Base-by-base conservation (phyloP, 2,113 vertebrate species). In the Xiphophorus couchianus region DNA sequence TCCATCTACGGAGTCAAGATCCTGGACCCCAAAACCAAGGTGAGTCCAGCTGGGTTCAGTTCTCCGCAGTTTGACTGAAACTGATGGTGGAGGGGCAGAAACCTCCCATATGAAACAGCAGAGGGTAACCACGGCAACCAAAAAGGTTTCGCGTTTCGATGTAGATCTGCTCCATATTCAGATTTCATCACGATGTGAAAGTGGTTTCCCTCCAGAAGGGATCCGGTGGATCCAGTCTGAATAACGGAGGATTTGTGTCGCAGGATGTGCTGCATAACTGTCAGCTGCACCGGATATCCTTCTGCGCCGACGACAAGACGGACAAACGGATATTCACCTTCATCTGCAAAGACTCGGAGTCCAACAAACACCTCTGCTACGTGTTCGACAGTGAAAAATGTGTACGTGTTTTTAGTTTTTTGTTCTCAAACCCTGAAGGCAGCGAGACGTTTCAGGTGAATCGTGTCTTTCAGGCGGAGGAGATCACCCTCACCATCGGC, bases 371-470 rank as follows among this genome's bases (percentile, higher is more conserved):
- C 76, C 96, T 99, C 85, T 99, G 98, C 93, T 99, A 96, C 39
- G 98, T 99, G 76, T 99, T 99, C 93, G 98, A 99, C 95, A 99
- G 98, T 80, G 98, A 99, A 75, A 99, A 99, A 94, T 99, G 97
- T 96, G 98, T 99, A 98, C 96, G 97, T 37, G 37, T 60, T 11
- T 19, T 11, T 11, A 37, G 35, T 0, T 37, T 11, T 37, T 2
- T 37, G 10, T 10, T 37, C 10, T 10, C 10, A 37, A 12, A 37
- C 35, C 9, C 35, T 11, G 35, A 10, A 37, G 35, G 35, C 35
- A 12, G 35, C 2, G 35, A 11, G 35, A 11, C 35, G 35, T 37
- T 37, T 37, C 35, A 37, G 35, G 2, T 37, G 28, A 69, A 7
- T 2, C 9, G n/a, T 67, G 68, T 69, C 35, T 61, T 64, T 5